phyloP scores from a whole-genome alignment of 2,797 vertebrate genomes.

The Tadarida brasiliensis region DNA sequence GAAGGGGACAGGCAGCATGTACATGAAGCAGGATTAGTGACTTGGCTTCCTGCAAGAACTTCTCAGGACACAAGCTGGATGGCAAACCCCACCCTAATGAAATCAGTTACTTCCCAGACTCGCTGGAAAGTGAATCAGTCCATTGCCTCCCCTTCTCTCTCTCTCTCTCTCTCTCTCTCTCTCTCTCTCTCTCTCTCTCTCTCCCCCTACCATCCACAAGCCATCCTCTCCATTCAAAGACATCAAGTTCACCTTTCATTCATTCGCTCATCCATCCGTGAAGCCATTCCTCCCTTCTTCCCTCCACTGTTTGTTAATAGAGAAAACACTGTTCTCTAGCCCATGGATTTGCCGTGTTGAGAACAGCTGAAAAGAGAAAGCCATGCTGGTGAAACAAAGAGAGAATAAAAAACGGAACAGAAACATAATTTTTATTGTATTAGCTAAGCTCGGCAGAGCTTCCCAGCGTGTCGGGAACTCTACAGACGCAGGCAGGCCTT shows the following conservation, averaged over 20 bases:
- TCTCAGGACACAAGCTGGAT: background rate
- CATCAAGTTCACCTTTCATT: background rate
- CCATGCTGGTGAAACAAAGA: background rate
- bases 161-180: background rate
- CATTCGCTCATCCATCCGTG: background rate
- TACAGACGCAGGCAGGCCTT: accelerated
- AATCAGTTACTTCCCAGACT: background rate
- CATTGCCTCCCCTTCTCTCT: too few relatives aligned
- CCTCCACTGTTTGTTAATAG: background rate
- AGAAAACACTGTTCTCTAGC: constrained; percentile 10
- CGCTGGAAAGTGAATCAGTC: background rate
- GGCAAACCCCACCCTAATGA: background rate
- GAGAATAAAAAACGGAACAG: background rate
- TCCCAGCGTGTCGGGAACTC: background rate
- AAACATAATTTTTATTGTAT: background rate
- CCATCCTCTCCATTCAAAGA: background rate
- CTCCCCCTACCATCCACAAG: background rate
- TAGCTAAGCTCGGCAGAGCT: background rate
- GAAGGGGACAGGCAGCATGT: background rate
- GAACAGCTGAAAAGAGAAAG: background rate
- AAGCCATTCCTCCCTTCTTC: background rate
- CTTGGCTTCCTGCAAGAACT: background rate
- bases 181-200: background rate
- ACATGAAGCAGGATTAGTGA: background rate
- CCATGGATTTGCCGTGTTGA: background rate